Evolutionary conservation across 2,113 vertebrate species (phyloP).

Genomic region (Takifugu bimaculatus): DNA sequence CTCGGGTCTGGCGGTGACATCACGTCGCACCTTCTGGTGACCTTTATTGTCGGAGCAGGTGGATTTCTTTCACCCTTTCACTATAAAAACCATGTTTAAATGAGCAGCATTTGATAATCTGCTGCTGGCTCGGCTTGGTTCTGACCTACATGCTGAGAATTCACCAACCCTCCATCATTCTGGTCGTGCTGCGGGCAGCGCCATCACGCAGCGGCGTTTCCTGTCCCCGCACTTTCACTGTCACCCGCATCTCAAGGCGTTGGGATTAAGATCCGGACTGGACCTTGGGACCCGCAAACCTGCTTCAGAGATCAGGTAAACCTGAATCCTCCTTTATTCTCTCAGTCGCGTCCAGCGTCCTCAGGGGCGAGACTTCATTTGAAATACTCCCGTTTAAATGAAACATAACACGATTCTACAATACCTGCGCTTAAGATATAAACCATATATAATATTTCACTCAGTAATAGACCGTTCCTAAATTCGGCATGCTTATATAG

Average conservation of each 20-base stretch:
- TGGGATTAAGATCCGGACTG: constrained; percentile 1
- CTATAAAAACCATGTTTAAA: not conserved
- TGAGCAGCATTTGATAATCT: not conserved
- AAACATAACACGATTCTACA: no score
- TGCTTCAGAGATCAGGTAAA: constrained; percentile 39
- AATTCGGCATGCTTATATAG: no score
- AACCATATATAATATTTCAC: no score
- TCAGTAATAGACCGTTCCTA: no score
- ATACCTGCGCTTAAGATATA: no score
- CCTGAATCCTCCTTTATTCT: no score
- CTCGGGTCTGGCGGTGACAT: no score
- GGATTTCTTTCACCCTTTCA: not conserved
- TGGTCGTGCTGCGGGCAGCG: not conserved
- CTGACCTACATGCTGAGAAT: constrained; percentile 37
- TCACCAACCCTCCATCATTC: not conserved
- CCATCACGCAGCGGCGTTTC: constrained; percentile 22
- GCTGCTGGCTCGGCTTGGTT: constrained; percentile 19
- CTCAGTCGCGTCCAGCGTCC: constrained; percentile 7
- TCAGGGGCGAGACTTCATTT: not conserved
- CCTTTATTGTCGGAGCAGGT: not conserved
- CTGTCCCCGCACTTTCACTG: constrained; percentile 22
- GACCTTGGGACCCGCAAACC: constrained; percentile 5
- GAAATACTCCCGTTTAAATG: not conserved
- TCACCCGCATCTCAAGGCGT: constrained; percentile 6
- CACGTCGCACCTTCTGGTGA: not conserved